Evolutionary conservation across 2,797 vertebrate genomes (phyloP).

Genomic region (Discoglossus pictus): DNA sequence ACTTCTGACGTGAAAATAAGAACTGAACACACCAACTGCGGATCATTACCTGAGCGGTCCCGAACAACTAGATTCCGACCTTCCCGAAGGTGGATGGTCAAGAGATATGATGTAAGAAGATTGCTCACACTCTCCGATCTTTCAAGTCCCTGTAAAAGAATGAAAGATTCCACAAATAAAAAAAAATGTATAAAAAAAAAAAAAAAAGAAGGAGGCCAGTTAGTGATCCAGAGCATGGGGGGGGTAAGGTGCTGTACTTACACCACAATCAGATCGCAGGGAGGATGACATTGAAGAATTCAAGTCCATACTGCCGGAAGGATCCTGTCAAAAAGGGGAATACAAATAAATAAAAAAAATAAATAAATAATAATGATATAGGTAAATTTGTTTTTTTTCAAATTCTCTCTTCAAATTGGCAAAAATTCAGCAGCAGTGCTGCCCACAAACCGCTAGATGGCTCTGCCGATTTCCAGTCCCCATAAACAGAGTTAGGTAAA

Average conservation of each 20-base stretch:
- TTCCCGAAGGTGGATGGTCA: conserved; percentile 86
- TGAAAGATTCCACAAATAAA: neutral
- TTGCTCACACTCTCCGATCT: conserved; percentile 60
- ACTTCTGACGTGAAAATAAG: too few relatives aligned
- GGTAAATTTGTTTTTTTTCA: too few relatives aligned
- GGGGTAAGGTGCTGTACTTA: conserved; percentile 62
- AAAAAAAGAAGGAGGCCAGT: conserved; percentile 8
- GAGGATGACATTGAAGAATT: conserved; percentile 64
- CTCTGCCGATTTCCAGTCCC: too few relatives aligned
- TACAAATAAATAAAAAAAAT: conserved; percentile 19
- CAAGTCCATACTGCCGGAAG: conserved; percentile 55
- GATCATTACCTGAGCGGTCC: conserved; percentile 82
- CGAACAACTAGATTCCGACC: conserved; percentile 87
- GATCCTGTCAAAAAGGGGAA: conserved; percentile 57
- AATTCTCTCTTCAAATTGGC: too few relatives aligned
- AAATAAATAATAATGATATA: too few relatives aligned
- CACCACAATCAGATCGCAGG: conserved; percentile 63
- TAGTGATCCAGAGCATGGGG: too few relatives aligned
- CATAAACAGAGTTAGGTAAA: too few relatives aligned
- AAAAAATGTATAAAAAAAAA: neutral
- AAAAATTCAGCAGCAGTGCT: too few relatives aligned
- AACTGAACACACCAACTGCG: neutral
- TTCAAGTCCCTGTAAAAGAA: conserved; percentile 57
- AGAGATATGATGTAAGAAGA: conserved; percentile 79
- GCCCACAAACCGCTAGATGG: too few relatives aligned